A percentile compares a stretch with the other conserved stretches of the same genome.
These are phyloP conservation scores for Polymixis flavicincta DNA, from an alignment of 2,888 invertebrate genomes.

Conservation along the genomic window DNA sequence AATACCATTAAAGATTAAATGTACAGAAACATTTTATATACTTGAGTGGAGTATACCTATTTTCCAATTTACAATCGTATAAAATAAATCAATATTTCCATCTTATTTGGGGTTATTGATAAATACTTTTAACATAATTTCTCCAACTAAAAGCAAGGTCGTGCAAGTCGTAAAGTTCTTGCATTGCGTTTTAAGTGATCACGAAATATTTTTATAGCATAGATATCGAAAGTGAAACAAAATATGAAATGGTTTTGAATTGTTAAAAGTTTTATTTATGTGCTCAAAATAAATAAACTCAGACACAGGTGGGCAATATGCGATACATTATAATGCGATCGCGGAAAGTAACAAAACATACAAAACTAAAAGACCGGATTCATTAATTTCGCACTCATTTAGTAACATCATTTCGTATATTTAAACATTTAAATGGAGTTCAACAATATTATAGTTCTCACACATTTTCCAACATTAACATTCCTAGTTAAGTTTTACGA, in stretches of 20 bases:
- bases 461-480: conserved; percentile 44
- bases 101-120: conserved; percentile 31
- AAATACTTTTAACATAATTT: conserved; percentile 54
- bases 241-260: conserved; percentile 26
- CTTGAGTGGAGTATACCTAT: background rate
- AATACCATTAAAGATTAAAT: conserved; percentile 3
- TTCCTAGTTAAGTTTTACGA: conserved; percentile 54
- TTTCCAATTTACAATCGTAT: conserved; percentile 3
- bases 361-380: conserved; percentile 14
- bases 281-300: conserved; percentile 10
- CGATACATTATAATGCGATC: conserved; percentile 4
- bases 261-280: conserved; percentile 6
- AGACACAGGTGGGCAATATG: conserved; percentile 14
- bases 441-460: conserved; percentile 38
- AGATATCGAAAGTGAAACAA: conserved; percentile 46
- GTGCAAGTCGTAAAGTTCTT: conserved; percentile 36
- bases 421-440: conserved; percentile 10
- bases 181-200: conserved; percentile 46
- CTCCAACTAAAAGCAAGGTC: conserved; percentile 53
- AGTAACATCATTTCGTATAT: conserved; percentile 9
- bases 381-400: background rate
- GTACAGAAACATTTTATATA: background rate
- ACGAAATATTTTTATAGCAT: conserved; percentile 52
- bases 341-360: conserved; percentile 5
- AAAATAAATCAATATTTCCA: conserved; percentile 13